Percentiles rank a stretch among this genome's conserved stretches.
Evolutionary conservation across 2,113 vertebrate genomes (phyloP).

Genomic region (Xenopus laevis): DNA sequence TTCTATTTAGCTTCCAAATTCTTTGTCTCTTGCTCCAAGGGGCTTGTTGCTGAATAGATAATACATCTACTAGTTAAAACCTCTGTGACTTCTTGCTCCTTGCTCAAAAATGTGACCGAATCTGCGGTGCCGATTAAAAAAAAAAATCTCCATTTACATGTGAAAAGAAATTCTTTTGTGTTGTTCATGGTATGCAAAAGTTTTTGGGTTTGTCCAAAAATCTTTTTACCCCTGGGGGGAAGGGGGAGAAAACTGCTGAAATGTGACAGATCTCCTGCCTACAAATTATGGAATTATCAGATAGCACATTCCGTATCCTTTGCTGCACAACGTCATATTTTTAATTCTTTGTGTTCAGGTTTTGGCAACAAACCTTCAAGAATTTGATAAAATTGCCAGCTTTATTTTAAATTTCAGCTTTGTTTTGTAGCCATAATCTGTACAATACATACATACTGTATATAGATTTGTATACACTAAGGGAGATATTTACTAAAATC

Average conservation of each 20-base stretch:
- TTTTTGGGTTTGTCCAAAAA: slow-evolving; percentile 21
- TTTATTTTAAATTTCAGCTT: no score
- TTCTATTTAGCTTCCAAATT: neutral
- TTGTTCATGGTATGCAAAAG: neutral
- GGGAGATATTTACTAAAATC: no score
- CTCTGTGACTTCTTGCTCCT: slow-evolving; percentile 11
- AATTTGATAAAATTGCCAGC: no score
- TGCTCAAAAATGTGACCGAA: slow-evolving; percentile 8
- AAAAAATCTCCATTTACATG: slow-evolving; percentile 22
- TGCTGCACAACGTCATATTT: no score
- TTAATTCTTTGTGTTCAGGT: no score
- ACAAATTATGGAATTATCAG: no score
- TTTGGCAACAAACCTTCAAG: no score
- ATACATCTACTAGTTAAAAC: neutral
- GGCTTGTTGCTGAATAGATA: neutral
- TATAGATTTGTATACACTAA: no score
- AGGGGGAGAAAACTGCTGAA: slow-evolving; percentile 11
- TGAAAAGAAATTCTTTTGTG: slow-evolving; percentile 32
- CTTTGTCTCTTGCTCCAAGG: neutral
- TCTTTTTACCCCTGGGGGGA: slow-evolving; percentile 21
- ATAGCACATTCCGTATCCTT: no score
- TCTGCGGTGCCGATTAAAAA: slow-evolving; percentile 8
- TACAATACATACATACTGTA: no score
- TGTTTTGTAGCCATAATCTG: no score
- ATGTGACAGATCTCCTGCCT: neutral